Evolutionary conservation across 1,140 invertebrate genomes (phyloP), one percentile per base, ranked within the genome.

Genomic region (Drosophila setifemur): DNA sequence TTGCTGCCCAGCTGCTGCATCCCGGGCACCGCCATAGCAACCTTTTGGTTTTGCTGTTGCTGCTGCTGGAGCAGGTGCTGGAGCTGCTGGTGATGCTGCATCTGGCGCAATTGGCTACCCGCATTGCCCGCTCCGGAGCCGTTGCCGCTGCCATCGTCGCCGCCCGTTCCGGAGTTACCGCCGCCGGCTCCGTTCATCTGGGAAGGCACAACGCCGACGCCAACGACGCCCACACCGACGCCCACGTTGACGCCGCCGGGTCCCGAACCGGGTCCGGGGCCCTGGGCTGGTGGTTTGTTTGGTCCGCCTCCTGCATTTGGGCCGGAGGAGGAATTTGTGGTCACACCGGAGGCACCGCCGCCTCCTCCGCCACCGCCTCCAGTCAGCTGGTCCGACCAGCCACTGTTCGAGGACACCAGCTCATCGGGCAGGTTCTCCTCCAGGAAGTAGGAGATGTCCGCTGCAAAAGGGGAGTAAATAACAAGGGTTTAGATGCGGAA

Each of bases 381-480:
- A 78, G 92, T 92, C 21, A 93, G 91, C 73, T 93, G 92, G 81
- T 94, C 93, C 57, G 93, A 93, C 95, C 95, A 96, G 37, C 90
- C 89, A 25, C 75, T 89, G 53, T 93, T 92, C 21, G 93, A 93
- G 9, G 93, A 93, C 85, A 97, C 95, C 45, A 98, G 91, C 91
- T 98, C 97, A 92, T 98, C 97, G 26, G 97, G 97, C 60, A 98
- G 93, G 91, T 97, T 96, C 92, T 97, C 96, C 92, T 97, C 96
- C 90, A 97, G 92, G 90, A 96, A 96, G 90, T 96, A 93, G 12
- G 43, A 66, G 70, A 94, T 92, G 92, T 95, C 95, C 77, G 87
- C 87, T 89, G 25, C 0, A n/a, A n/a, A n/a, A 33, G 4, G 31
- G 9, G 28, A 25, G 5, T 39, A 3, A 44, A 21, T 11, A 2